Evolutionary conservation across 2,797 vertebrate genomes (phyloP).

Genomic region (Dendrocincla fuliginosa): DNA sequence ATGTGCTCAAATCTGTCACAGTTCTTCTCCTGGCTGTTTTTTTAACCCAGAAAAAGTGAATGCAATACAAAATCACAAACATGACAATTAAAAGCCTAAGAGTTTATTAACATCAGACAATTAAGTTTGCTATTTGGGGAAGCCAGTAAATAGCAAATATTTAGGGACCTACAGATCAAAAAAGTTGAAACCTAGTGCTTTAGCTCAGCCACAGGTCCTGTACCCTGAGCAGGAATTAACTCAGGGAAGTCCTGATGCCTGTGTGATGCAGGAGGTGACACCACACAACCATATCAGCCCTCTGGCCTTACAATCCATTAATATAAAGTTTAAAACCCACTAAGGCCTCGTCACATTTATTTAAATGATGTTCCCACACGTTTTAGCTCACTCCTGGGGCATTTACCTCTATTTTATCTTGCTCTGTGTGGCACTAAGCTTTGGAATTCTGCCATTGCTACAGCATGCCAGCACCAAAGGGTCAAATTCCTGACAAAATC

Average conservation of each 20-base stretch:
- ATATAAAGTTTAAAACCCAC: background rate
- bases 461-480: background rate
- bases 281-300: background rate
- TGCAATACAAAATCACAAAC: background rate
- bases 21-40: background rate
- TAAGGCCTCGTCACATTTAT: background rate
- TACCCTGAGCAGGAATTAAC: background rate
- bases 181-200: background rate
- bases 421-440: background rate
- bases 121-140: background rate
- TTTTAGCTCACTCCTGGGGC: background rate
- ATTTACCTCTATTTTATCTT: background rate
- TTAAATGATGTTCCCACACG: background rate
- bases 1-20: background rate
- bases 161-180: background rate
- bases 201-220: background rate
- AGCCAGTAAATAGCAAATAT: background rate
- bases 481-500: background rate
- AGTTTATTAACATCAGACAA: background rate
- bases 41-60: background rate
- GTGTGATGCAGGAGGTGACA: background rate
- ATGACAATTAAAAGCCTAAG: background rate
- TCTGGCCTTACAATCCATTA: background rate
- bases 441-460: background rate
- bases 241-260: background rate